These are phyloP conservation scores for Phalanger gymnotis DNA, from an alignment of 2,797 vertebrate species.

Conservation along the genomic window DNA sequence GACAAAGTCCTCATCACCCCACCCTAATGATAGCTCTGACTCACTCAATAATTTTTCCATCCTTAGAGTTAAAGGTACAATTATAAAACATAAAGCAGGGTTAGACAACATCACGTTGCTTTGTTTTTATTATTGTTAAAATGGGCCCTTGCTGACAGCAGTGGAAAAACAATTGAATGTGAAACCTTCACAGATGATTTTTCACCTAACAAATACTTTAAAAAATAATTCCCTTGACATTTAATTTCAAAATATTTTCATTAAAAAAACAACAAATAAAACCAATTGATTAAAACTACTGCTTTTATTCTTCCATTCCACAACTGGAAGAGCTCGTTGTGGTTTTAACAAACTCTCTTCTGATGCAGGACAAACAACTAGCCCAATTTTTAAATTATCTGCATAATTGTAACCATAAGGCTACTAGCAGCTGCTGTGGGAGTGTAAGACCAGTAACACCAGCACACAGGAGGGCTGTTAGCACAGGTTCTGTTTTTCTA, in stretches of 20 bases:
- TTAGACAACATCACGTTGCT: not conserved
- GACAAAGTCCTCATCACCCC: not conserved
- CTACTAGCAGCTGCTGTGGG: too few relatives aligned
- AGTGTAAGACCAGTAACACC: too few relatives aligned
- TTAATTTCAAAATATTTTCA: not conserved
- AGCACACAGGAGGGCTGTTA: too few relatives aligned
- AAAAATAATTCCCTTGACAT: not conserved
- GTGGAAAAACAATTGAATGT: not conserved
- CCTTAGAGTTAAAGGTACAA: not conserved
- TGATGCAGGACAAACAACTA: not conserved
- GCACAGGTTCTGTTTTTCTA: too few relatives aligned
- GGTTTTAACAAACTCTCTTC: not conserved
- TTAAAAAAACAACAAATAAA: not conserved
- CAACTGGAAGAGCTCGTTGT: not conserved
- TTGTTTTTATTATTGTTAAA: not conserved
- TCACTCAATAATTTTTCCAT: not conserved
- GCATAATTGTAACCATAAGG: too few relatives aligned
- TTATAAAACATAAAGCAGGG: not conserved
- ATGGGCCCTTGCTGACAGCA: not conserved
- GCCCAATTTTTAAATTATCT: not conserved
- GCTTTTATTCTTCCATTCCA: not conserved
- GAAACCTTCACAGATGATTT: not conserved
- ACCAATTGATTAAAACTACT: not conserved
- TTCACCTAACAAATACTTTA: not conserved
- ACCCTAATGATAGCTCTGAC: not conserved